Base-by-base conservation (phyloP, 2,113 vertebrate genomes). In the Brachirus orientalis region DNA sequence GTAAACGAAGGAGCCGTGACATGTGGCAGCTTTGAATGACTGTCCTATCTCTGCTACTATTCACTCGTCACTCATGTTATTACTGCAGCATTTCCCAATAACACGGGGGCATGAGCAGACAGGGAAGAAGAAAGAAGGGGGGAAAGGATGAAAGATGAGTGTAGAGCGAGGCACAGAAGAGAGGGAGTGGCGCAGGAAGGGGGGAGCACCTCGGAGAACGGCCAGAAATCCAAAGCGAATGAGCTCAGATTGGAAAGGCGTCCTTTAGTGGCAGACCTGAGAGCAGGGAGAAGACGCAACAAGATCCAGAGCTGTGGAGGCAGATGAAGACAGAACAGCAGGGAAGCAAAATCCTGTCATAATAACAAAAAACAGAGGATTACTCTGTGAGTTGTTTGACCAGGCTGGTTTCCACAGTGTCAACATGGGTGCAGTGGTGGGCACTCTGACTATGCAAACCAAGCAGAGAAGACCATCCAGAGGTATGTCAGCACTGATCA, bases 351-450 rank as follows among this genome's bases (percentile, higher is more conserved):
- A 62, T 19, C 63, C 35, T 3, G 62, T 54, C 57, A 60, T 17
- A 69, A n/a, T n/a, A n/a, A n/a, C n/a, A n/a, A n/a, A n/a, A n/a
- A 73, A 76, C 35, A 75, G 37, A 55, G 78, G 77, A 84, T 51
- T 46, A 75, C 67, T 80, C 81, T 68, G 19, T 57, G 65, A 79
- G 75, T 75, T 88, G 88, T 90, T 89, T 87, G 69, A 60, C 53
- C 69, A 62, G 72, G 43, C 82, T 82, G 86, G 87, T 91, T 90
- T 85, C 86, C 86, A 90, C 90, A 52, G 86, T 60, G 89, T 88
- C 90, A 94, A 90, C 89, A 98, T 99, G 97, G 97, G 97, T 77
- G 97, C 97, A 82, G 97, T 98, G 86, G 96, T 98, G 94, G 97
- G 96, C 88, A 98, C 96, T 35, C 95, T 98, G 91, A 97, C 96